Evolutionary conservation across 2,113 vertebrate genomes (phyloP).

Genomic region (Eurystomus gularis): DNA sequence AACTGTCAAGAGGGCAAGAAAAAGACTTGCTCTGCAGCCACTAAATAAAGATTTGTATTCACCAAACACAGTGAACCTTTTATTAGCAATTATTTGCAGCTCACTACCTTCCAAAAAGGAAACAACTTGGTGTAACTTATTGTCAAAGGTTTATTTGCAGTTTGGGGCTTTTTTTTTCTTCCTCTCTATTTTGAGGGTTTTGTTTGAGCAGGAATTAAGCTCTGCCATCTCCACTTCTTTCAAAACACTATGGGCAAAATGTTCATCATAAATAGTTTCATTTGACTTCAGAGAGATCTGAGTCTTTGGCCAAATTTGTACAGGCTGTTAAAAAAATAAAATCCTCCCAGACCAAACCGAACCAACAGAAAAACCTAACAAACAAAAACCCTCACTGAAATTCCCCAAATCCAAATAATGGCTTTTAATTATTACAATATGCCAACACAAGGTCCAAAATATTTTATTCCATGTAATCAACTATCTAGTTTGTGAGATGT

Average conservation of each 20-base stretch:
- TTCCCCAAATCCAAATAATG: slow-evolving; percentile 19
- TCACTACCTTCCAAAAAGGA: slow-evolving; percentile 66
- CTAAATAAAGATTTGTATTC: slow-evolving; percentile 74
- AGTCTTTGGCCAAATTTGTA: slow-evolving; percentile 5
- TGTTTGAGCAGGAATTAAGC: slow-evolving; percentile 10
- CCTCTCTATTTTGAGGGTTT: slow-evolving; percentile 13
- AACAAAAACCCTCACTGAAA: neutral
- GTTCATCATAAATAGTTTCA: neutral
- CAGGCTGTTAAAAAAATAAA: slow-evolving; percentile 8
- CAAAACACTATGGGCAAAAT: neutral
- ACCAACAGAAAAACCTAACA: neutral
- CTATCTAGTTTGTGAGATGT: slow-evolving; percentile 18
- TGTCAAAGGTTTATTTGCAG: slow-evolving; percentile 62
- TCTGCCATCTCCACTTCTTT: neutral
- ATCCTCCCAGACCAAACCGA: neutral
- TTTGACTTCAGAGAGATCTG: neutral
- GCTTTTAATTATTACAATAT: slow-evolving; percentile 35
- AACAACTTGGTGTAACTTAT: slow-evolving; percentile 57
- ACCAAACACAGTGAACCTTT: slow-evolving; percentile 63
- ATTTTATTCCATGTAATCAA: slow-evolving; percentile 15
- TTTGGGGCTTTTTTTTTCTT: neutral
- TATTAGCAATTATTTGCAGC: slow-evolving; percentile 72
- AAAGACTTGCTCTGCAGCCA: slow-evolving; percentile 59
- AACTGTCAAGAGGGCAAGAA: slow-evolving; percentile 73
- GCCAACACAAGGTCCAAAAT: slow-evolving; percentile 3